phyloP scores from a whole-genome alignment of 2,888 invertebrate species.

The Timandra comae region DNA sequence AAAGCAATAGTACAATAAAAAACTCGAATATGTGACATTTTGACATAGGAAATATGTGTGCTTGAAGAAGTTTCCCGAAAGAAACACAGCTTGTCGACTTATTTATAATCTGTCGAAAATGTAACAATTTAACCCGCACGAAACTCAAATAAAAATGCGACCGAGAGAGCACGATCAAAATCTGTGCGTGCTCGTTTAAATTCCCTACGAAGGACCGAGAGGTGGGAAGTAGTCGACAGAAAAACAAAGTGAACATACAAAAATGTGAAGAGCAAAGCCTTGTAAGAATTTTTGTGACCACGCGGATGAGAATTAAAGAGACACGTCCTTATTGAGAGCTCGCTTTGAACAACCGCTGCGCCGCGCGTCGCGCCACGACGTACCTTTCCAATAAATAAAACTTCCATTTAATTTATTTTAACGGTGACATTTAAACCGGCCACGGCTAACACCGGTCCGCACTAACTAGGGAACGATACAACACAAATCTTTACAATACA shows the following conservation, averaged over 20 bases:
- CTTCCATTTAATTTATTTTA: constrained; percentile 27
- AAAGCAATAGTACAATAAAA: no score
- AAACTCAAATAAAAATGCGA: constrained; percentile 34
- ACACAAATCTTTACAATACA: constrained; percentile 27
- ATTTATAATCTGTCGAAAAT: constrained; percentile 35
- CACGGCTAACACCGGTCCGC: constrained; percentile 7
- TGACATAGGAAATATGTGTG: no score
- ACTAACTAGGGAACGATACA: constrained; percentile 20
- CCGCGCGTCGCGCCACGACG: constrained; percentile 30
- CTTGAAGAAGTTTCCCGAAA: no score
- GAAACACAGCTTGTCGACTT: constrained; percentile 15
- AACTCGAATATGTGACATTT: no score
- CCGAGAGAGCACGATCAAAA: constrained; percentile 42
- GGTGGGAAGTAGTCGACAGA: constrained; percentile 60
- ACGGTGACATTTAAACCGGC: constrained; percentile 2
- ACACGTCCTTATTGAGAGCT: constrained; percentile 60
- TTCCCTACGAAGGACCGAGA: constrained; percentile 47
- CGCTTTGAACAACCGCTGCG: constrained; percentile 46
- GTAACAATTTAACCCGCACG: constrained; percentile 41
- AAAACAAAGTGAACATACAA: constrained; percentile 54
- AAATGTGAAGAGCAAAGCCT: constrained; percentile 65
- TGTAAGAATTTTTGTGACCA: constrained; percentile 63
- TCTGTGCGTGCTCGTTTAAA: constrained; percentile 60
- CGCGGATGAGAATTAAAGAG: constrained; percentile 46
- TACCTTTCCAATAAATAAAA: constrained; percentile 53